Evolutionary conservation across 2,888 invertebrate genomes (phyloP).

Genomic region (Drosophila paracracens): DNA sequence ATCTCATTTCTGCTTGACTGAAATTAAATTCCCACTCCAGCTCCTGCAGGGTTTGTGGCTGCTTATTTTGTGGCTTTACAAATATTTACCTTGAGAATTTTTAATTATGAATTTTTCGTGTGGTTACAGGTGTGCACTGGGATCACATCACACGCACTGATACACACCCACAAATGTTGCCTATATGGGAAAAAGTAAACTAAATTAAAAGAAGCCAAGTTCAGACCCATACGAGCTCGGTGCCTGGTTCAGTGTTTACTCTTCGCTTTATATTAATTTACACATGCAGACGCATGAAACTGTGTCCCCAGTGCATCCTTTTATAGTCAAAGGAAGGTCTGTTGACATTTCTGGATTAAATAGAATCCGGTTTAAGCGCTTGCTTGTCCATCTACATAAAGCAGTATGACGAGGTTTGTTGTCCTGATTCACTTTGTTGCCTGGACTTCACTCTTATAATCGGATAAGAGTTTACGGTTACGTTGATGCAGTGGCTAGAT

Average conservation of each 20-base stretch:
- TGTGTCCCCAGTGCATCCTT: constrained; percentile 16
- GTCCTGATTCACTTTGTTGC: neutral
- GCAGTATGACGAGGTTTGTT: neutral
- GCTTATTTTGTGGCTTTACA: constrained; percentile 28
- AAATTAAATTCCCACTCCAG: constrained; percentile 21
- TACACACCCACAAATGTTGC: neutral
- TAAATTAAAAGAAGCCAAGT: constrained; percentile 6
- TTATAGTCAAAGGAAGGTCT: constrained; percentile 17
- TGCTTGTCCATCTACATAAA: neutral
- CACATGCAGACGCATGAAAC: constrained; percentile 31
- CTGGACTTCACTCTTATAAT: constrained; percentile 13
- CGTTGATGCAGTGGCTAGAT: constrained; percentile 9
- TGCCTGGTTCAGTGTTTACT: constrained; percentile 49
- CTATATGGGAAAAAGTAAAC: neutral
- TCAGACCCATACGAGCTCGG: constrained; percentile 15
- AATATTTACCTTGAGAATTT: constrained; percentile 48
- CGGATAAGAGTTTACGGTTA: constrained; percentile 13
- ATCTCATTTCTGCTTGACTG: neutral
- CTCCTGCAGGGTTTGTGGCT: neutral
- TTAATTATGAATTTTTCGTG: constrained; percentile 37
- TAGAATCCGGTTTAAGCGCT: constrained; percentile 1
- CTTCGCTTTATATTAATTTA: constrained; percentile 60
- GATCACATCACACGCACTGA: constrained; percentile 27
- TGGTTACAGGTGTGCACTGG: constrained; percentile 2
- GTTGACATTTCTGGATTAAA: constrained; percentile 37